A percentile compares a stretch with the other conserved stretches of the same genome.
Evolutionary conservation across 1,140 invertebrate genomes (phyloP).

Genomic region (Zeugodacus cucurbitae): DNA sequence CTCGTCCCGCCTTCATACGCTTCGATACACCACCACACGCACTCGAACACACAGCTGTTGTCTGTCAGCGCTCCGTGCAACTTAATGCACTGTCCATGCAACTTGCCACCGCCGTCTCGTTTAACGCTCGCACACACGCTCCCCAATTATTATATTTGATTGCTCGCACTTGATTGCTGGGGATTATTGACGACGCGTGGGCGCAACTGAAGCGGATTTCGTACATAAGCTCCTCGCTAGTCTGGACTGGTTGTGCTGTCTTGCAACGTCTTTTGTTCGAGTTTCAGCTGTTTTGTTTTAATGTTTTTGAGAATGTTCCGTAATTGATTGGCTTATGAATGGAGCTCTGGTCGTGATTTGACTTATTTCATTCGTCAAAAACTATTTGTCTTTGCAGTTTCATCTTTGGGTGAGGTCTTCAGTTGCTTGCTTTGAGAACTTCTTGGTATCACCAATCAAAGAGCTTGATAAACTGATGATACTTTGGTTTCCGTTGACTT

Average conservation of each 20-base stretch:
- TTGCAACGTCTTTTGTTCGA: not conserved
- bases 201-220: not conserved
- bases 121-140: not conserved
- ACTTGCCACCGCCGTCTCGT: not conserved
- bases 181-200: slow-evolving; percentile 30
- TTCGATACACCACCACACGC: too few species aligned
- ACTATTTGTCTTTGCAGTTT: too few species aligned
- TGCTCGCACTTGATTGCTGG: slow-evolving; percentile 8
- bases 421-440: too few species aligned
- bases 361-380: too few species aligned
- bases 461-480: too few species aligned
- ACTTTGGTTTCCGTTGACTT: too few species aligned
- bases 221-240: not conserved
- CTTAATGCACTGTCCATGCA: slow-evolving; percentile 3
- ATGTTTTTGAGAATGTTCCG: not conserved
- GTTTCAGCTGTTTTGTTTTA: not conserved
- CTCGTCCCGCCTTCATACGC: not conserved
- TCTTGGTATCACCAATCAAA: too few species aligned
- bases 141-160: not conserved
- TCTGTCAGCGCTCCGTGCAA: not conserved
- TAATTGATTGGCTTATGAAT: not conserved
- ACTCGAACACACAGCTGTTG: slow-evolving; percentile 12
- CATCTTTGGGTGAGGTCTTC: too few species aligned
- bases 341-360: not conserved
- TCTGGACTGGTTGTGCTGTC: not conserved